phyloP scores from a whole-genome alignment of 2,113 vertebrate species.

The Rhizomys pruinosus region DNA sequence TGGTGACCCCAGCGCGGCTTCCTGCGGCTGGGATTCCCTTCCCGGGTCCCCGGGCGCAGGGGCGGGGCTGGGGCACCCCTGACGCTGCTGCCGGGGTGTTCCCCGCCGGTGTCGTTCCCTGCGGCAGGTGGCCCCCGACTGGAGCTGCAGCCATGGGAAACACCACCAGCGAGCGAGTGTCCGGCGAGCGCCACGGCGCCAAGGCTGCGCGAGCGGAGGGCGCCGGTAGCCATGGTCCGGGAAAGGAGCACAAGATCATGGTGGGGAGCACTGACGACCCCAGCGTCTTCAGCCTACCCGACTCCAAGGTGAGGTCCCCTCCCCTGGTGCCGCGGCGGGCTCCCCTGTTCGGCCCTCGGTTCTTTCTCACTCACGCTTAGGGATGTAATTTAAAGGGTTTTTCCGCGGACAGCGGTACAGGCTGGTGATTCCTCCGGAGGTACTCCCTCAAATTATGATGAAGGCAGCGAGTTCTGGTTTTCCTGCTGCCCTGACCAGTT shows the following conservation, averaged over 20 bases:
- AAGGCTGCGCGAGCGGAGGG: constrained; percentile 93
- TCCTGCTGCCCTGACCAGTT: background rate
- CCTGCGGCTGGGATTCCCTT: constrained; percentile 71
- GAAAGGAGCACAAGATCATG: constrained; percentile 95
- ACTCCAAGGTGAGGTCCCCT: constrained; percentile 90
- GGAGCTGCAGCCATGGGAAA: constrained; percentile 92
- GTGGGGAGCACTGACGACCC: constrained; percentile 97
- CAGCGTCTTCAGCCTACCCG: constrained; percentile 93
- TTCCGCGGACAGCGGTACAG: background rate
- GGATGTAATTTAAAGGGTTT: background rate
- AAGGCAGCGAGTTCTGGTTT: background rate
- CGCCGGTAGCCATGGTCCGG: constrained; percentile 80
- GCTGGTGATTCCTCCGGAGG: background rate
- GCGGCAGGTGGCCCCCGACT: constrained; percentile 42
- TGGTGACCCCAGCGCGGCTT: background rate
- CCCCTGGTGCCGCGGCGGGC: background rate
- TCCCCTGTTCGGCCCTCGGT: background rate
- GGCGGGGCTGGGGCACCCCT: constrained; percentile 21
- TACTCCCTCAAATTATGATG: background rate
- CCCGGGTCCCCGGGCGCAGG: constrained; percentile 10
- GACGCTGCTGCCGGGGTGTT: constrained; percentile 6
- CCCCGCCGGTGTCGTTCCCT: background rate
- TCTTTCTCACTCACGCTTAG: background rate
- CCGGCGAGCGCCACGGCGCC: constrained; percentile 92
- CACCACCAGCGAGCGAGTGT: constrained; percentile 93